A percentile compares a stretch with the other conserved stretches of the same genome.
Conservation (phyloP, 2,113 vertebrate species). For the Ardeotis arabs region DNA sequence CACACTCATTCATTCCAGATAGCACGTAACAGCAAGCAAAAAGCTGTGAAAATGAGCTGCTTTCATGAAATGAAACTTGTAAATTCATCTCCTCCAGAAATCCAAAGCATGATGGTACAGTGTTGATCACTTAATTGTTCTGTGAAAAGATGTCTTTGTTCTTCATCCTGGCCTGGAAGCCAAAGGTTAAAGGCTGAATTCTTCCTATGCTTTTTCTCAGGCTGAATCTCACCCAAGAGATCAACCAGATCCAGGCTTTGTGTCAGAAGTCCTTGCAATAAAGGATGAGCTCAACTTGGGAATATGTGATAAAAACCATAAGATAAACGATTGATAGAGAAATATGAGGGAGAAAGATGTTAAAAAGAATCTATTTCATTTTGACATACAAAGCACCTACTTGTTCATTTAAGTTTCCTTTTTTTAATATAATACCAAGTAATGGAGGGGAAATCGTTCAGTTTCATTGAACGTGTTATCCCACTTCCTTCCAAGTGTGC, state of each 20-base stretch:
- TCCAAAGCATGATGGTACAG: neutral
- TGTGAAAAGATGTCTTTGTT: slow-evolving; percentile 19
- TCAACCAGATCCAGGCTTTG: neutral
- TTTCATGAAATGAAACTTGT: neutral
- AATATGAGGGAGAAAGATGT: neutral
- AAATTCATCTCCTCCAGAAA: neutral
- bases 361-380: neutral
- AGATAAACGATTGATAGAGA: neutral
- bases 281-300: neutral
- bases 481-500: neutral
- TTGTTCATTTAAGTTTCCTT: neutral
- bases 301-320: neutral
- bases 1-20: neutral
- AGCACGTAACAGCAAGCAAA: neutral
- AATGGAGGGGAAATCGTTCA: neutral
- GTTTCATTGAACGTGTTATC: fast-evolving
- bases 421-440: neutral
- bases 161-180: neutral
- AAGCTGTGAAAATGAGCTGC: neutral
- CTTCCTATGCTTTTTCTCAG: slow-evolving; percentile 2
- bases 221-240: neutral
- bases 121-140: neutral
- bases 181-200: slow-evolving; percentile 34
- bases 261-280: neutral
- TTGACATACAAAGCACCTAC: neutral